Base-by-base conservation (phyloP, 2,797 vertebrate species). In the Brachymystax lenok region DNA sequence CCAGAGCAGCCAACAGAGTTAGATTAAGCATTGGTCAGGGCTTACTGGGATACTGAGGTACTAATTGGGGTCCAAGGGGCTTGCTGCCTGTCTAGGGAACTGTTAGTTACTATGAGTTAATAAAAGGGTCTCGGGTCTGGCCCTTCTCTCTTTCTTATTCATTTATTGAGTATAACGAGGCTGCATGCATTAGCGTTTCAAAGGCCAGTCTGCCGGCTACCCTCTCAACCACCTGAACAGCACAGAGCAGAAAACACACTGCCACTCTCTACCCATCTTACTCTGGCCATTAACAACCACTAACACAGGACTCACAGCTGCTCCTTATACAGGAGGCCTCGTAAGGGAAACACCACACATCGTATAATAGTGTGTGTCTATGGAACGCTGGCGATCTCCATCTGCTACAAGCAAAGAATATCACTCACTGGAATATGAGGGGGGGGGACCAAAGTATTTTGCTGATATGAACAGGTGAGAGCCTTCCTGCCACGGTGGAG, bases 111-210 rank as follows among this genome's bases (percentile, higher is more conserved):
- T 8, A 40, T 21, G 19, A 19, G 7, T 70, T 71, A 51, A 50
- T 52, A 12, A 51, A 52, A 13, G 46, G 40, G n/a, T 19, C 33
- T 40, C 17, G 3, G 33, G 10, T 70, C 35, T 70, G n/a, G 40
- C 46, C 46, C 21, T 24, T 71, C 69, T 51, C 69, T 50, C 50
- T 74, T 78, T 33, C 76, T 68, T 71, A 74, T 75, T 71, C 5
- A 78, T 76, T 78, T 35, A 72, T 79, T 79, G 72, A 51, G 71
- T 24, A 46, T 68, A 80, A 82, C 76, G 77, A 88, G 63, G 35
- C 40, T 21, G 19, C 19, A n/a, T 54, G 74, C 64, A 64, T 46
- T 24, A 17, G 78, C 71, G 78, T 46, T 84, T 78, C 74, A 82
- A 88, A 81, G 59, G 27, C 21, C 56, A 40, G 21, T 17, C 61